These are phyloP conservation scores for Drosophila quadrilineata DNA, from an alignment of 1,140 invertebrate genomes.

Conservation along the genomic window DNA sequence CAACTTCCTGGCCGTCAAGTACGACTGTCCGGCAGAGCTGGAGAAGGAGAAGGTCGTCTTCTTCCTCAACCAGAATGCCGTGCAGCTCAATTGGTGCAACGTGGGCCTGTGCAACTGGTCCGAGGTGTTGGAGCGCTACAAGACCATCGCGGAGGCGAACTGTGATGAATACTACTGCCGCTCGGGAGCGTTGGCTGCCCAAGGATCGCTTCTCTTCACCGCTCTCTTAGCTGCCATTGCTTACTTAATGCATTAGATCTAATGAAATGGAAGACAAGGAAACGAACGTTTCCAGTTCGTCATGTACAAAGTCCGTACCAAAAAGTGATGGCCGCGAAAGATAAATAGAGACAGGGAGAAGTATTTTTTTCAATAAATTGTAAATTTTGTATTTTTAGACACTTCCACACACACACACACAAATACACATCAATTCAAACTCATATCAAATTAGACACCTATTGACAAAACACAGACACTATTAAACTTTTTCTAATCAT, in stretches of 20 bases:
- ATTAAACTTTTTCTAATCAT: slow-evolving; percentile 25
- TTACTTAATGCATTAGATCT: slow-evolving; percentile 68
- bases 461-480: no score
- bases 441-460: no score
- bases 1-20: slow-evolving; percentile 88
- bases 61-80: slow-evolving; percentile 84
- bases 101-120: slow-evolving; percentile 85
- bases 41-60: slow-evolving; percentile 85
- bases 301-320: slow-evolving; percentile 77
- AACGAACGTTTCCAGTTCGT: no score
- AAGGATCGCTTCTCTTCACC: slow-evolving; percentile 27
- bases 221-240: slow-evolving; percentile 48
- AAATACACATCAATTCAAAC: no score
- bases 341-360: not conserved
- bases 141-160: slow-evolving; percentile 53
- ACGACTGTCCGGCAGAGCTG: slow-evolving; percentile 81
- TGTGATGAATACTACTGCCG: slow-evolving; percentile 68
- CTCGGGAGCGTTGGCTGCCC: slow-evolving; percentile 21
- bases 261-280: no score
- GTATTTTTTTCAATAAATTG: slow-evolving; percentile 33
- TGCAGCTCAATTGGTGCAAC: slow-evolving; percentile 84
- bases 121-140: slow-evolving; percentile 57
- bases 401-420: slow-evolving; percentile 7
- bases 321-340: slow-evolving; percentile 14
- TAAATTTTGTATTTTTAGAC: slow-evolving; percentile 34